Percentiles rank a stretch among this genome's conserved stretches.
phyloP scores from a whole-genome alignment of 2,113 vertebrate species.

The Struthidea cinerea region DNA sequence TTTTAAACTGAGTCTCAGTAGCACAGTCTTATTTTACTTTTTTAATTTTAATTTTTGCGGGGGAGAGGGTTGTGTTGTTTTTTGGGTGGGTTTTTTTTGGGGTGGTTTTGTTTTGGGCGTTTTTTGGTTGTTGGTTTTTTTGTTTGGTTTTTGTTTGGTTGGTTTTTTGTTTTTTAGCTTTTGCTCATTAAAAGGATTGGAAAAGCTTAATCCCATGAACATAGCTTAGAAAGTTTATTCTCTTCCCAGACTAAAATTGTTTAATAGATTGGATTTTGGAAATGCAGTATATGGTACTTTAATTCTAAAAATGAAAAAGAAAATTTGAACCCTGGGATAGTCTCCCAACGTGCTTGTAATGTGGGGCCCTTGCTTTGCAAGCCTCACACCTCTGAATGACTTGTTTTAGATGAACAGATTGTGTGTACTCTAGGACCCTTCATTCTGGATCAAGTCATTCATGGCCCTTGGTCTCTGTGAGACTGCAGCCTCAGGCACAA shows the following conservation, averaged over 20 bases:
- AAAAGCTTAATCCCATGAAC: neutral
- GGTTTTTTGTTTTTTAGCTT: neutral
- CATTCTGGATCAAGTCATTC: neutral
- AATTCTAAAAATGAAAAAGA: neutral
- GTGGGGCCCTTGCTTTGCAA: neutral
- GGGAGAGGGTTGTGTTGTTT: neutral
- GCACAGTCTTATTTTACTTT: neutral
- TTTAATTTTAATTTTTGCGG: neutral
- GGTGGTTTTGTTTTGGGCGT: neutral
- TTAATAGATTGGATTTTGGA: neutral
- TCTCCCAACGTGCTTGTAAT: accelerated
- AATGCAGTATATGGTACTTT: neutral
- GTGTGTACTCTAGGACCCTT: neutral
- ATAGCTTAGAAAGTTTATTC: neutral
- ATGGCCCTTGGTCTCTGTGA: neutral
- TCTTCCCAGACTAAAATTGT: neutral
- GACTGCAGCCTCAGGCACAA: neutral
- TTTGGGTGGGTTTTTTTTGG: neutral
- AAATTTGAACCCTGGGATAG: neutral
- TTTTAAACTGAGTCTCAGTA: neutral
- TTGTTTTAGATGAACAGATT: neutral
- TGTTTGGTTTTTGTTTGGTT: neutral
- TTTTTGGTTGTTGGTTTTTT: neutral
- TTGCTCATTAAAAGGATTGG: neutral
- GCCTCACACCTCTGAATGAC: neutral